phyloP scores from a whole-genome alignment of 2,888 invertebrate genomes.

The Dugesia japonica region DNA sequence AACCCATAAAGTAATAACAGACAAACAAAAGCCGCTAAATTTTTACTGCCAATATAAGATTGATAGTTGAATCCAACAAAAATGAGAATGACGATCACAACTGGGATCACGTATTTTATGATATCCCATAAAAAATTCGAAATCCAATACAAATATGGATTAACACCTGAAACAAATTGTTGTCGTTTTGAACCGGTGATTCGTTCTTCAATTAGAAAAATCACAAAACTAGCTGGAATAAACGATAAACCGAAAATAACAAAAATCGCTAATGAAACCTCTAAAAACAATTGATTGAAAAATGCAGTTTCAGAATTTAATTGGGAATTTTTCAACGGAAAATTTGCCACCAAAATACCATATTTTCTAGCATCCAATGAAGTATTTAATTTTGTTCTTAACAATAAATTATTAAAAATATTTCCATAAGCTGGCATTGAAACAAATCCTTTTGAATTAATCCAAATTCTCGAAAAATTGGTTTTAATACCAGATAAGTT shows the following conservation, averaged over 20 bases:
- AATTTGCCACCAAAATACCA: background rate
- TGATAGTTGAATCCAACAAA: constrained; percentile 2
- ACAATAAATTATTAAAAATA: constrained; percentile 52
- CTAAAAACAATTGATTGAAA: background rate
- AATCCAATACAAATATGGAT: constrained; percentile 30
- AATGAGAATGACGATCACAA: constrained; percentile 17
- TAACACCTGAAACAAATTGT: constrained; percentile 30
- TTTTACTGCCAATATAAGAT: background rate
- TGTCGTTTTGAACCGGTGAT: constrained; percentile 24
- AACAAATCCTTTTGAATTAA: constrained; percentile 73
- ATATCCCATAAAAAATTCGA: constrained; percentile 29
- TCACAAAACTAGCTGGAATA: constrained; percentile 39
- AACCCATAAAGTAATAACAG: constrained; percentile 54
- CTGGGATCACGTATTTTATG: background rate
- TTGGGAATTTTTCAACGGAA: background rate
- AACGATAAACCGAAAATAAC: constrained; percentile 38
- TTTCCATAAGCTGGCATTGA: constrained; percentile 62
- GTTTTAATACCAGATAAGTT: background rate
- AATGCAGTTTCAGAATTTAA: background rate
- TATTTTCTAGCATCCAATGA: background rate
- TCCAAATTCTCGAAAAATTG: constrained; percentile 56
- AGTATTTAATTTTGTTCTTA: constrained; percentile 40
- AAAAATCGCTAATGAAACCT: background rate
- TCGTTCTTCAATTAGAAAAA: constrained; percentile 41
- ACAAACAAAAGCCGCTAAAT: constrained; percentile 47